Conservation (phyloP, 2,113 vertebrate species). For the Ciconia maguari region DNA sequence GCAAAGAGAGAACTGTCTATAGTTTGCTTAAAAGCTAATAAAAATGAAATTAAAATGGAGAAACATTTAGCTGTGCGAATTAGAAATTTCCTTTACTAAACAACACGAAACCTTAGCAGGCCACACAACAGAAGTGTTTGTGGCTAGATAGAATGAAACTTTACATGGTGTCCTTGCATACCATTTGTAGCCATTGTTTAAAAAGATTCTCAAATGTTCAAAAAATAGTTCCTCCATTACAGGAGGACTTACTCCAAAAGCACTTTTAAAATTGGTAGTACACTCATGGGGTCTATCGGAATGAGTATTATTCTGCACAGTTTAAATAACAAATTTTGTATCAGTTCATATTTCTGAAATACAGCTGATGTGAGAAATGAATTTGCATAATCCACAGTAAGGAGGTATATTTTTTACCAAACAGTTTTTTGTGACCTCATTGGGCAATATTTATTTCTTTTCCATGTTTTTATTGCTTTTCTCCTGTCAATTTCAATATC, state of each 20-base stretch:
- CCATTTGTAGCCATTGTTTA: not conserved
- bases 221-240: not conserved
- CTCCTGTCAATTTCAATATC: not conserved
- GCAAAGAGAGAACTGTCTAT: not conserved
- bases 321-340: slow-evolving; percentile 8
- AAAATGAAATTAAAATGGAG: not conserved
- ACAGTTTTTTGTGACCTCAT: not conserved
- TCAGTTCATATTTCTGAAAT: not conserved
- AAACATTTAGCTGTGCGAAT: not conserved
- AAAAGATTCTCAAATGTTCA: not conserved
- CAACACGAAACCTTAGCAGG: not conserved
- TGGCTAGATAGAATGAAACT: not conserved
- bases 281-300: not conserved
- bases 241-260: not conserved
- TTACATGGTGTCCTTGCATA: not conserved
- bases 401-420: not conserved
- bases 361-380: not conserved
- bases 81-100: not conserved
- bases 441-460: slow-evolving; percentile 1
- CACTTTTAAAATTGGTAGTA: not conserved
- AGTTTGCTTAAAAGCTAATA: not conserved
- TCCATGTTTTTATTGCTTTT: not conserved
- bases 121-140: not conserved
- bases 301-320: not conserved
- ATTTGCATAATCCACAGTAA: not conserved